phyloP scores from a whole-genome alignment of 2,888 invertebrate species.

The Dione vanillae region DNA sequence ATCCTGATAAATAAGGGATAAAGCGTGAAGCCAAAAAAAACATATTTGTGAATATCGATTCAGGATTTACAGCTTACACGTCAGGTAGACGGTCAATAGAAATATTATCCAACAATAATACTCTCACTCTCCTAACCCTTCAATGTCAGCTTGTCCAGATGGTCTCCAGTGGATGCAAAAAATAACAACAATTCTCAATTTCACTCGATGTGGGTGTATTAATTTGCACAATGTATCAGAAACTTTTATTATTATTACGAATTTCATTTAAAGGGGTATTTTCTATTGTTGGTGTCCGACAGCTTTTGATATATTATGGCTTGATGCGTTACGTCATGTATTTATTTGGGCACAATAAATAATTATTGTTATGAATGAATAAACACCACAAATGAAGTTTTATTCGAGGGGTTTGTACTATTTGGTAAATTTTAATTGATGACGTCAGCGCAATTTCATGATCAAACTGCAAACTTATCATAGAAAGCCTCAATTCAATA shows the following conservation, averaged over 20 bases:
- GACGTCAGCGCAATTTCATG: background rate
- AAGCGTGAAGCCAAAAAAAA: too few species aligned
- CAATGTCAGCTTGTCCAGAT: constrained; percentile 61
- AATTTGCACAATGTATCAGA: constrained; percentile 49
- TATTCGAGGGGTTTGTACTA: background rate
- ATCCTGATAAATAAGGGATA: too few species aligned
- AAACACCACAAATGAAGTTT: background rate
- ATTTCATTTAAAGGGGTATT: constrained; percentile 57
- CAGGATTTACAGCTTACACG: too few species aligned
- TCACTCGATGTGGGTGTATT: constrained; percentile 58
- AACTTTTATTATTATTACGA: constrained; percentile 39
- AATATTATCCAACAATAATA: constrained; percentile 38
- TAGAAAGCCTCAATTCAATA: background rate
- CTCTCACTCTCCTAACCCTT: constrained; percentile 60
- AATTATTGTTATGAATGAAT: background rate
- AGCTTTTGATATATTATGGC: constrained; percentile 47
- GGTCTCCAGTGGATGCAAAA: constrained; percentile 55
- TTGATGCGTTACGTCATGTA: constrained; percentile 32
- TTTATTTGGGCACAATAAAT: constrained; percentile 33
- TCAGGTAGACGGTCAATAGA: background rate
- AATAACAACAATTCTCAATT: constrained; percentile 54
- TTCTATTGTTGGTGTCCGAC: constrained; percentile 55
- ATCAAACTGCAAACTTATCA: background rate
- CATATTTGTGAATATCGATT: too few species aligned
- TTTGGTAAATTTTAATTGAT: background rate